Conservation (phyloP, 2,797 vertebrate genomes). For the Chiloscyllium punctatum region DNA sequence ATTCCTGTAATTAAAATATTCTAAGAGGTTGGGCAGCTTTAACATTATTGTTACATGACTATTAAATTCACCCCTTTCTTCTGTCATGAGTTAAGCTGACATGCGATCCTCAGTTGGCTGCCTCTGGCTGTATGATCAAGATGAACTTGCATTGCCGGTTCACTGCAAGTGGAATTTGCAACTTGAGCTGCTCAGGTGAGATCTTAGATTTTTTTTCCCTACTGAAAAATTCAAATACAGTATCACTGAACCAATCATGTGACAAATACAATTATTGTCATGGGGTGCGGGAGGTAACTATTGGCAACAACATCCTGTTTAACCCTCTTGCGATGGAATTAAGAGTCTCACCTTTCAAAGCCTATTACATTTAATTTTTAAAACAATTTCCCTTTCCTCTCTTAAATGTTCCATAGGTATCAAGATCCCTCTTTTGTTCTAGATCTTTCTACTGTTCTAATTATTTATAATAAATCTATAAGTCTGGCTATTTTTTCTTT, state of each 20-base stretch:
- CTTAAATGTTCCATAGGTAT: not conserved
- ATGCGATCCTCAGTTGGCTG: not conserved
- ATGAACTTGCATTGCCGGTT: conserved; percentile 8
- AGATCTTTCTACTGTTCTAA: too few species aligned
- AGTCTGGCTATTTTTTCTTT: not conserved
- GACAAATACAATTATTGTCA: not conserved
- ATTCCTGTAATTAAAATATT: conserved; percentile 18
- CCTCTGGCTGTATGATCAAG: not conserved
- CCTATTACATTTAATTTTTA: not conserved
- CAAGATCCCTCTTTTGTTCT: not conserved
- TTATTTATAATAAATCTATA: not conserved
- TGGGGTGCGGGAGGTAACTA: not conserved
- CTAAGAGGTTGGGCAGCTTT: not conserved
- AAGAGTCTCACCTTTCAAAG: not conserved
- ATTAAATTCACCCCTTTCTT: conserved; percentile 2
- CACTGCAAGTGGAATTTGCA: conserved; percentile 18
- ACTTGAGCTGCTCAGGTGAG: conserved; percentile 4
- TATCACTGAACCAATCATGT: not conserved
- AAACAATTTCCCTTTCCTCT: not conserved
- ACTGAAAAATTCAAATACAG: conserved; percentile 12
- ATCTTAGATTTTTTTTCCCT: not conserved
- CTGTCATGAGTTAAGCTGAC: conserved; percentile 27
- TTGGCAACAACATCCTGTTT: not conserved
- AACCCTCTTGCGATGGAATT: not conserved
- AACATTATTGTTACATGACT: conserved; percentile 18